Evolutionary conservation across 1,140 invertebrate species (phyloP), one percentile per base, ranked within the genome.

Genomic region (Halyomorpha halys): DNA sequence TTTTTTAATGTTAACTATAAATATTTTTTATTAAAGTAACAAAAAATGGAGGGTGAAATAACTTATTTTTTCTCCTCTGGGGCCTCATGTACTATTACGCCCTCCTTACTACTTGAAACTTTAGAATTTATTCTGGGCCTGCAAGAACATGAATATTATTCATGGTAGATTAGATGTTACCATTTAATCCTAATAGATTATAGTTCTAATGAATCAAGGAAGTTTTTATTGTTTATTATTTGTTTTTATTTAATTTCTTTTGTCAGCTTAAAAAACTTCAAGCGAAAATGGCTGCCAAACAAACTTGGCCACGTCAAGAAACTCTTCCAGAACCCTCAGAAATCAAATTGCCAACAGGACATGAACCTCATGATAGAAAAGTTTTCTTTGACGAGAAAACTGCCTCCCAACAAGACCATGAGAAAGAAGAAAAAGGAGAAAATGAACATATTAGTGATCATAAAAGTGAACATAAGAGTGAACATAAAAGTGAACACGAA

Each of bases 271-370:
- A 49, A 49, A 21, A 56, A 25, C 23, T 56, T 6, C 19, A 56
- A 25, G 15, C 14, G 3, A 19, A 25, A 23, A 25, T 56, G 18
- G 23, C 23, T 11, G 53, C 18, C 15, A 56, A 25, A 21, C 53
- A 56, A 56, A 56, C 19, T 25, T 56, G 53, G 53, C 53, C 53
- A 15, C 19, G 53, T 8, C 19, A 56, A 16, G 53, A 56, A 39
- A 11, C 53, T 14, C 23, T 25, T 4, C 21, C 9, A 25, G 18
- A 56, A 21, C 3, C 15, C 1, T 15, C 53, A 27, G 53, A 56
- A 56, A 27, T 39, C 13, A 39, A 39, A 13, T 39, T 39, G 34
- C 34, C 34, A 11, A 6, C 13, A 6, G 6, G 6, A 1, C 5
- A 3, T 39, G 34, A 39, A 2, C 34, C 6, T 39, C 34, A 3